Conservation (phyloP, 1,140 invertebrate species). For the Lerema accius region DNA sequence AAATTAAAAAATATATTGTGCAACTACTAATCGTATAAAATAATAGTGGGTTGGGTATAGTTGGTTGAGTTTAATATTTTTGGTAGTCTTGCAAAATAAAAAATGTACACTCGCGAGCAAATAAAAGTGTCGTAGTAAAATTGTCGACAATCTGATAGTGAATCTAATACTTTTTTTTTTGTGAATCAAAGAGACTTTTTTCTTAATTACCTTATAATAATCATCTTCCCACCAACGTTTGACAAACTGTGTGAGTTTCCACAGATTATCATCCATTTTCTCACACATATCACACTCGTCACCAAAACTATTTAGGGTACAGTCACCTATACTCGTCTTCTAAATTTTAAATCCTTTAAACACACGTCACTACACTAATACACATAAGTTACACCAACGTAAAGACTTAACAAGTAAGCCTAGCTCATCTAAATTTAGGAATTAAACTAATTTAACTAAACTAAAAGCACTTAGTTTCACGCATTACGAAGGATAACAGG, state of each 20-base stretch:
- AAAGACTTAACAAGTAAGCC: neutral
- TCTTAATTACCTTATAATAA: slow-evolving; percentile 48
- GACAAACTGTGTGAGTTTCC: slow-evolving; percentile 57
- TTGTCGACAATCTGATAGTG: too few relatives aligned
- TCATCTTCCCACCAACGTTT: slow-evolving; percentile 71
- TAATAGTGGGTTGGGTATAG: too few relatives aligned
- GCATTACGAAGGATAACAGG: neutral
- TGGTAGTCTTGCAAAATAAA: too few relatives aligned
- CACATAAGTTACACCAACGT: neutral
- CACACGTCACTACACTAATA: slow-evolving; percentile 14
- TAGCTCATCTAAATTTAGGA: neutral
- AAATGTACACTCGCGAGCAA: too few relatives aligned
- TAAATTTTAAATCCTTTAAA: neutral
- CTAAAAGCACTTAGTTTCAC: neutral
- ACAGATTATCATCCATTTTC: slow-evolving; percentile 47
- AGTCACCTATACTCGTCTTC: too few relatives aligned
- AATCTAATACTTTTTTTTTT: too few relatives aligned
- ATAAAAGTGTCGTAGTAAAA: too few relatives aligned
- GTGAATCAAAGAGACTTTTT: too few relatives aligned
- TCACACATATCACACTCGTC: slow-evolving; percentile 38
- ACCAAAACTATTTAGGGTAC: slow-evolving; percentile 13
- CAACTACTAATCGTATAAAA: too few relatives aligned
- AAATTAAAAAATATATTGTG: too few relatives aligned
- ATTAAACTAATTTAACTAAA: neutral
- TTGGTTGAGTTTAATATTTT: too few relatives aligned